Evolutionary conservation across 2,113 vertebrate species (phyloP), one percentile per base, ranked within the genome.

Genomic region (Thunnus thynnus): DNA sequence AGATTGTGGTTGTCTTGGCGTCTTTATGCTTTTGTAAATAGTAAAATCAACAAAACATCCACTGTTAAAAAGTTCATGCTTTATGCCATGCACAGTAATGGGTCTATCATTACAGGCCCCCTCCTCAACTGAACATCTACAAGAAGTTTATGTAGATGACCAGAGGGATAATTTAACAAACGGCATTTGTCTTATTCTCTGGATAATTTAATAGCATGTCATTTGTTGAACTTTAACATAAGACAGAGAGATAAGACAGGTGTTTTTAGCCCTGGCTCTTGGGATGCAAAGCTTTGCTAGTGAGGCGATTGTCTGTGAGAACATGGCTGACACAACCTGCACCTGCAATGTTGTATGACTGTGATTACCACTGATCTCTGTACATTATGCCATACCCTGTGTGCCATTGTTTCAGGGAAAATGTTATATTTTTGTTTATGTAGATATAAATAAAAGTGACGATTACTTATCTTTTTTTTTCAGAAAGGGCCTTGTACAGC

Each of bases 401-500:
- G n/a, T 68, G 13, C 18, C 52, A 3, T 16, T 51, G 3, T 3
- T 12, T n/a, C 17, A 51, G 12, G 60, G 25, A 22, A 55, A 55
- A 6, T 36, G 32, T 36, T 56, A 4, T 47, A 13, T 54, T 14
- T 47, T 66, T 56, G 3, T 32, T 58, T 13, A 32, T 52, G 30
- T 68, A 17, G 2, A 25, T 22, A 41, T 58, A 13, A 44, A 46
- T 11, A 30, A 46, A 47, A 55, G 9, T 32, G 1, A 3, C 36
- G 3, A 25, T 18, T 60, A 22, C 3, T 47, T 4, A 20, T 50
- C 1, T 51, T 56, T 6, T 25, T 71, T 70, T 74, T 69, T 2
- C 94, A 99, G 98, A 99, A 89, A 91, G 97, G 68, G 98, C 97
- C 0, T 86, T 99, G 61, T 98, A 98, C 95, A 97, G 96, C 90